These are phyloP conservation scores for Cheilosia vernalis DNA, from an alignment of 2,888 invertebrate species.

Conservation along the genomic window DNA sequence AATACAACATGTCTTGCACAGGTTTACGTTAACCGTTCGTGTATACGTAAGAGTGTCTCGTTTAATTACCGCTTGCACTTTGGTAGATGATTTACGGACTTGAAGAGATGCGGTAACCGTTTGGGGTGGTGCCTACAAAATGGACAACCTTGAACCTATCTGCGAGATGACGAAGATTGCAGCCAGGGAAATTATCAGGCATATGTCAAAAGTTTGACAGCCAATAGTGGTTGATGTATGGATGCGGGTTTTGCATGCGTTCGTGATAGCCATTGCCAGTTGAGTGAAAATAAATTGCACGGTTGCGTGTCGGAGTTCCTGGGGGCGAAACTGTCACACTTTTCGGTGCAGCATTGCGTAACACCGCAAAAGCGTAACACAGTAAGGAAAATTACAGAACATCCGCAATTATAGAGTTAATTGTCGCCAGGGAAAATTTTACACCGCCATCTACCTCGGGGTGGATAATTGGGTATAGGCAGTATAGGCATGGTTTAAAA, in stretches of 20 bases:
- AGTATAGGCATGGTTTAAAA: too few species aligned
- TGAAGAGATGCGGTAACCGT: constrained; percentile 37
- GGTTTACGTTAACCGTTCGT: constrained; percentile 34
- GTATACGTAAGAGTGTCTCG: constrained; percentile 2
- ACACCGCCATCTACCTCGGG: background rate
- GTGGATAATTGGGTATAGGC: too few species aligned
- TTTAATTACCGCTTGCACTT: constrained; percentile 27
- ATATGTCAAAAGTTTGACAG: constrained; percentile 26
- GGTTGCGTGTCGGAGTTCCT: constrained; percentile 21
- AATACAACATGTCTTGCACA: constrained; percentile 1
- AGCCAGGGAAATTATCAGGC: constrained; percentile 9
- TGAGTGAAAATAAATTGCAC: background rate
- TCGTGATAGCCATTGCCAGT: constrained; percentile 5
- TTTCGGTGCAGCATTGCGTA: constrained; percentile 17
- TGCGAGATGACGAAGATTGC: constrained; percentile 4
- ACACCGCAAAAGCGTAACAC: constrained; percentile 2
- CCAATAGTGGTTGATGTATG: background rate
- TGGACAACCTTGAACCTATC: constrained; percentile 57
- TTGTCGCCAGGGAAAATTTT: background rate
- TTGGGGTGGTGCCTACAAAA: background rate
- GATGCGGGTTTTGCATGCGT: background rate
- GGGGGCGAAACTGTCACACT: constrained; percentile 22
- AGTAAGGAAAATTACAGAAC: background rate
- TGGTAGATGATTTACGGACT: constrained; percentile 21
- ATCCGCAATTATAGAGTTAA: constrained; percentile 14